Base-by-base conservation (phyloP, 2,888 invertebrate species). In the Cabera pusaria region DNA sequence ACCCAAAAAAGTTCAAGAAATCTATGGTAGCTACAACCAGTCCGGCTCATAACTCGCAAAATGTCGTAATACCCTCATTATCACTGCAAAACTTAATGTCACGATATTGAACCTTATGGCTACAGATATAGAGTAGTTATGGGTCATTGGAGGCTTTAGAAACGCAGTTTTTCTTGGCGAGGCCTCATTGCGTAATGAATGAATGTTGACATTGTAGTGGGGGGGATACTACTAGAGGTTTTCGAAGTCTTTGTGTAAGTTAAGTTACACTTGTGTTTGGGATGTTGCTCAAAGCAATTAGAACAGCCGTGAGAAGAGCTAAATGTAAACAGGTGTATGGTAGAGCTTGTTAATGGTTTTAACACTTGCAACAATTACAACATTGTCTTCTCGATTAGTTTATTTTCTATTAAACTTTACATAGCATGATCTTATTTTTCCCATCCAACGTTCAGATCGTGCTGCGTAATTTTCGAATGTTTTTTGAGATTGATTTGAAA, bases 161-260 rank as follows among this genome's bases (percentile, higher is more conserved):
- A 72, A 73, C 67, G 72, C 66, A 65, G 68, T 77, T 76, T 76
- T 77, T 76, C 72, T 69, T 68, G 55, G 60, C 76, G 80, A 81
- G 84, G 84, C 66, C 79, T 76, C 55, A 56, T 85, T 85, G 82
- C 84, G 84, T 81, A 84, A 85, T 71, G 62, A 81, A 83, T 71
- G 61, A 66, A 64, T 84, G 84, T 83, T 84, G 84, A 84, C 84
- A 85, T 77, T 80, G 80, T 66, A 59, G 44, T 54, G 59, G n/a
- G n/a, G n/a, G 49, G 44, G 44, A 25, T 46, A 52, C 50, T 41
- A 50, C 50, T 41, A 50, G 31, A 22, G 44, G 27, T 37, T 37
- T 41, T 49, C 48, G 19, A 9, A 31, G n/a, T n/a, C n/a, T n/a
- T n/a, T n/a, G n/a, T n/a, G n/a, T n/a, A n/a, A n/a, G 14, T 14